These are phyloP conservation scores for Morelia viridis DNA, from an alignment of 2,797 vertebrate species.

Conservation along the genomic window DNA sequence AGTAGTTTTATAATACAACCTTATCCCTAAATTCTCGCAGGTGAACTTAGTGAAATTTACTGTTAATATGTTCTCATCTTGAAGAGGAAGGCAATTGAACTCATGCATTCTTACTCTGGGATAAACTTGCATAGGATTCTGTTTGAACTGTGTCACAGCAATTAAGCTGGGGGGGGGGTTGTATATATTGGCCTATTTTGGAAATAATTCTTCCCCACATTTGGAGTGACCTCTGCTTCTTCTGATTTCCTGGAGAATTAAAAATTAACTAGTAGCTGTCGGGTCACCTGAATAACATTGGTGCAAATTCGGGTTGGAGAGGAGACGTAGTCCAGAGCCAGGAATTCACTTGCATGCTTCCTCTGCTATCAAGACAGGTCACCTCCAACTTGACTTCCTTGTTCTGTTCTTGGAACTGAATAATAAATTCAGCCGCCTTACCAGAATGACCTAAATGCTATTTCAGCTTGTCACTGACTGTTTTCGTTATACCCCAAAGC, in stretches of 20 bases:
- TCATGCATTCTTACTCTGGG: not conserved
- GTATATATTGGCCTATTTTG: not conserved
- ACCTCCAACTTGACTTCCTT: not conserved
- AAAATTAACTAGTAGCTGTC: not conserved
- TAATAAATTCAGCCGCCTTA: not conserved
- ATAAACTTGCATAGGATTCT: not conserved
- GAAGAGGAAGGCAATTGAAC: not conserved
- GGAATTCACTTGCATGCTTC: not conserved
- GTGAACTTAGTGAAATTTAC: not conserved
- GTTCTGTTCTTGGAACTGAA: constrained; percentile 11
- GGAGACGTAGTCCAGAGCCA: not conserved
- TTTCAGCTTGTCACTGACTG: constrained; percentile 22
- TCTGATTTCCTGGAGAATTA: not conserved
- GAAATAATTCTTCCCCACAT: not conserved
- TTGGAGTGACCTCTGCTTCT: not conserved
- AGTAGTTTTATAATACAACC: not conserved
- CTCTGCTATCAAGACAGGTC: not conserved
- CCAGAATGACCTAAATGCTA: constrained; percentile 20
- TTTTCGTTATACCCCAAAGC: constrained; percentile 50
- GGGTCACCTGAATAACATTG: not conserved
- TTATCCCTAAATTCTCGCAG: not conserved
- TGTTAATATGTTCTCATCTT: not conserved
- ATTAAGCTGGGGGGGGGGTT: not conserved
- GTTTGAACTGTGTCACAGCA: not conserved
- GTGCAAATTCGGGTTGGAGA: not conserved